Evolutionary conservation across 2,797 vertebrate species (phyloP), one percentile per base, ranked within the genome.

Genomic region (Scolopax rusticola): DNA sequence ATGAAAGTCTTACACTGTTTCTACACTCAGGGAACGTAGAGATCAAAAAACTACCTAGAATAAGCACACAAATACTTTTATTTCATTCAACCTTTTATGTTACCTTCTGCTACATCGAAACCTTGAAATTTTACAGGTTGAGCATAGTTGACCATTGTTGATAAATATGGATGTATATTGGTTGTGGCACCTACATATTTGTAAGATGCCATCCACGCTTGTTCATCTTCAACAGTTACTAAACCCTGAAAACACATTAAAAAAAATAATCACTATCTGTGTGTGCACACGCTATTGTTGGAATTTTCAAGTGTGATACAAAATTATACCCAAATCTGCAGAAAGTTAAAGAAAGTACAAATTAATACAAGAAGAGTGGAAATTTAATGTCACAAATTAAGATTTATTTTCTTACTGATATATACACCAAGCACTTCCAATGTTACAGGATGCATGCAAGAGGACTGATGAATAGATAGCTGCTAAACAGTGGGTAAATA

Each of bases 141-240:
- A 76, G 99, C 99, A 85, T 99, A 99, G 98, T 99, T 99, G 98
- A 99, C 99, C 99, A 99, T 99, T 69, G 99, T 99, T 61, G 99
- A 99, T 91, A 99, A 98, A 96, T 98, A 99, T 0, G 99, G 99
- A 96, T 99, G 99, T 97, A 99, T 99, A 97, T 99, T 99, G 12
- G 99, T 99, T 93, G 99, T 99, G 96, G 99, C 99, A 94, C 99
- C 99, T 79, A 99, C 99, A 56, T 99, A 99, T 78, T 99, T 99
- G 97, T 99, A 99, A 90, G 99, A 99, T 89, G 99, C 99, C 96
- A 99, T 99, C 97, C 99, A 98, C 3, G 99, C 99, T 96, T 99
- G 99, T 63, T 99, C 99, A 84, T 99, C 99, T 96, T 99, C 99
- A 33, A 98, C 97, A 24, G 98, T 98, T n/a, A 99, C 99, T 54